Percentiles rank a stretch among this genome's conserved stretches.
Evolutionary conservation across 2,888 invertebrate species (phyloP).

Genomic region (Cancer borealis): DNA sequence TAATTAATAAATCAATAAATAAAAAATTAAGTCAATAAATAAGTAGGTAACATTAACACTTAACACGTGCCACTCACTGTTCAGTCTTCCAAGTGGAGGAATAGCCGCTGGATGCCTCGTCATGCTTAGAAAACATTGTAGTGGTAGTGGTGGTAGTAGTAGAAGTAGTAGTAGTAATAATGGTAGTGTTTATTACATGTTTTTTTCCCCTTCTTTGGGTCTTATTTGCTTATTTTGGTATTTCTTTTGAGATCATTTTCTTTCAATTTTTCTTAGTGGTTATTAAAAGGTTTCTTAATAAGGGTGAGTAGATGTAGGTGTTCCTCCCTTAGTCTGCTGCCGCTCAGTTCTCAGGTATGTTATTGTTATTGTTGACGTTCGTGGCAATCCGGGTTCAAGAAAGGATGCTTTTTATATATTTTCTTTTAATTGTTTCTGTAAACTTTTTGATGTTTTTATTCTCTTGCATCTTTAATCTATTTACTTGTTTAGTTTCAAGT

Average conservation of each 20-base stretch:
- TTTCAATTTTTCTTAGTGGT: too few relatives aligned
- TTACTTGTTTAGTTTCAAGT: too few relatives aligned
- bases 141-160: background rate
- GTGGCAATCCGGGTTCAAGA: background rate
- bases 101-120: background rate
- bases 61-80: slow-evolving; percentile 39
- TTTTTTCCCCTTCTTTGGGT: background rate
- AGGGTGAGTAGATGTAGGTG: background rate
- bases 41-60: background rate
- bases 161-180: background rate
- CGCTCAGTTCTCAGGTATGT: background rate
- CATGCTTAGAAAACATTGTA: background rate
- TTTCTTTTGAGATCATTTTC: background rate
- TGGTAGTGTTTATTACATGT: too few relatives aligned
- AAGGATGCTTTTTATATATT: background rate
- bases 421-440: background rate
- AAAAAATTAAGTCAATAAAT: too few relatives aligned
- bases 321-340: background rate
- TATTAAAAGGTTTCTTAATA: too few relatives aligned
- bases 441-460: too few relatives aligned
- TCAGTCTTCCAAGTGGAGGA: slow-evolving; percentile 47
- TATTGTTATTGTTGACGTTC: slow-evolving; percentile 36
- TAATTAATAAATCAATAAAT: too few relatives aligned
- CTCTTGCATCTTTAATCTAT: too few relatives aligned
- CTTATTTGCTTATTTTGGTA: background rate